These are phyloP conservation scores for Ranitomeya variabilis DNA, from an alignment of 2,113 vertebrate genomes.

Conservation along the genomic window DNA sequence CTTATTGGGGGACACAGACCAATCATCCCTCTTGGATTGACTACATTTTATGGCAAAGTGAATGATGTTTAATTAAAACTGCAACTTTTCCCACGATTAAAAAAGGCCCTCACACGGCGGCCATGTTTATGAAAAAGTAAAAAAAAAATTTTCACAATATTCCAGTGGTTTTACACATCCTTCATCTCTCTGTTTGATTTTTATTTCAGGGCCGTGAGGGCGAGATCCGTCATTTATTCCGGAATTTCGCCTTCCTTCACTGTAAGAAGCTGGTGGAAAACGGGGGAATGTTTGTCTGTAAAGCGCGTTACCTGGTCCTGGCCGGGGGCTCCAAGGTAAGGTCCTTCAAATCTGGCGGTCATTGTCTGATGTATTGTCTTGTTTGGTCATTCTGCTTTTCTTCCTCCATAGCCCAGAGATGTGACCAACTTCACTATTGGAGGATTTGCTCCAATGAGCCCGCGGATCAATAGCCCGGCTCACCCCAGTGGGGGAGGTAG, in stretches of 20 bases:
- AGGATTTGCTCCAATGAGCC: constrained; percentile 91
- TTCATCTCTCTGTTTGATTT: background rate
- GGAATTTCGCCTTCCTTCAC: constrained; percentile 91
- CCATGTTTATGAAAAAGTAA: too few species aligned
- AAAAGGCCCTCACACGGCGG: too few species aligned
- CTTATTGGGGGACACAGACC: too few species aligned
- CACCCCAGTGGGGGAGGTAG: constrained; percentile 82
- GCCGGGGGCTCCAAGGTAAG: constrained; percentile 90
- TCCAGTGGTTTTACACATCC: background rate
- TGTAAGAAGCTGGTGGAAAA: constrained; percentile 97
- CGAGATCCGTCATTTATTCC: constrained; percentile 89
- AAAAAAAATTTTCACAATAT: background rate
- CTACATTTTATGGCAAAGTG: too few species aligned
- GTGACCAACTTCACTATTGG: constrained; percentile 91
- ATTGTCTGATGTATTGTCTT: background rate
- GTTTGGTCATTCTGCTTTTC: background rate
- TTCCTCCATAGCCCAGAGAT: constrained; percentile 79
- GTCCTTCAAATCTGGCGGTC: background rate
- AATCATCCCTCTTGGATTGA: too few species aligned
- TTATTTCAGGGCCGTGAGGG: constrained; percentile 84
- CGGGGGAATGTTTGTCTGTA: constrained; percentile 95
- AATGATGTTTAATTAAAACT: too few species aligned
- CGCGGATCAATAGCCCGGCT: constrained; percentile 93
- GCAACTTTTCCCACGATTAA: too few species aligned
- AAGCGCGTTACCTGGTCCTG: constrained; percentile 86